Evolutionary conservation across 2,888 invertebrate genomes (phyloP), one percentile per base, ranked within the genome.

Genomic region (Pammene aurita): DNA sequence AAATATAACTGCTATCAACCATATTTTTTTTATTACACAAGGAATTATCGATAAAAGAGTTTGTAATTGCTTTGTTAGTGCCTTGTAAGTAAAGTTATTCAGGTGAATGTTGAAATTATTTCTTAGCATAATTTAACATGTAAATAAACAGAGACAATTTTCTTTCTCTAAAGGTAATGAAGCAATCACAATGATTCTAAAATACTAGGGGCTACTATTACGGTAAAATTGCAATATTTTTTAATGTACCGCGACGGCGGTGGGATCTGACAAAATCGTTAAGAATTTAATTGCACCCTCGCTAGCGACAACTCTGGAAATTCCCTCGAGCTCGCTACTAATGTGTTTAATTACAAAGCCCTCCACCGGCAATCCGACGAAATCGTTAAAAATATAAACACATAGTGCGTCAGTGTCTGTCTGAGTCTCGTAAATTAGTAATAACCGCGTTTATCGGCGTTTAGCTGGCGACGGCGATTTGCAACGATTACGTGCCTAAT

Each of bases 401-500:
- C 74, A 73, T 75, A 78, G 77, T 76, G 72, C 72, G 73, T 75
- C 75, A 74, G 63, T 63, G 77, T 66, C 74, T 72, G 77, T 75
- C 79, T 76, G 78, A 72, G 76, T 76, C 74, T 80, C 81, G 78
- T 84, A 84, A 84, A 84, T 80, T 79, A 71, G 76, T 85, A 84
- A 85, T 84, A 81, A 81, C 79, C 80, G 13, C 55, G 86, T 89
- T 91, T 90, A 89, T 84, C 89, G 83, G 75, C 87, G 84, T 89
- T 91, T 91, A 91, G 86, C 78, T 82, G 80, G 80, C 82, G 79
- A 52, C 54, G 81, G 82, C 84, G 86, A 87, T 89, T 84, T 83
- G 75, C 80, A 54, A 73, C 80, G 81, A 89, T 87, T 88, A 84
- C 52, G 54, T 55, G 64, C 79, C 80, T 85, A 87, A 88, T 89